Percentiles rank a stretch among this genome's conserved stretches.
Evolutionary conservation across 2,888 invertebrate species (phyloP).

Genomic region (Lasius platythorax): DNA sequence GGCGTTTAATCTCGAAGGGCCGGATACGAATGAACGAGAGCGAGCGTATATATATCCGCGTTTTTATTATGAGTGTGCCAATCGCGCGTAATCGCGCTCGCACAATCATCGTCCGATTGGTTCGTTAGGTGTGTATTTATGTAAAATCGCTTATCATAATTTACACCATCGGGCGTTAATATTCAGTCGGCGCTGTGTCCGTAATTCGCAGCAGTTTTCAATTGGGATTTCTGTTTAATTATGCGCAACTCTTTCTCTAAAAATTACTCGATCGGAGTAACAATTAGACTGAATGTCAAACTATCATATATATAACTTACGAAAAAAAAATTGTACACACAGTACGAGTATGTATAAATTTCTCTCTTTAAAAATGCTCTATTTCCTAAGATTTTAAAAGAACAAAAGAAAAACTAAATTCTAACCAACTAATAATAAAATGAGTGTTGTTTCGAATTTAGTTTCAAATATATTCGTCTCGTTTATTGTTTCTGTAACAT

Average conservation of each 20-base stretch:
- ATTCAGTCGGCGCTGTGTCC: conserved; percentile 22
- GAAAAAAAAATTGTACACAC: not conserved
- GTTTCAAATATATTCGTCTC: not conserved
- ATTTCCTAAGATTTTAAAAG: not conserved
- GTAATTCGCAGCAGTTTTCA: conserved; percentile 54
- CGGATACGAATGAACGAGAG: conserved; percentile 10
- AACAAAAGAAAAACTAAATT: not conserved
- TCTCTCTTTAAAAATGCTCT: not conserved
- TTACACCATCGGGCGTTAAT: conserved; percentile 45
- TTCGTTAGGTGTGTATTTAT: conserved; percentile 53
- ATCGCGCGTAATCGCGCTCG: conserved; percentile 45
- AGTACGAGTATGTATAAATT: not conserved
- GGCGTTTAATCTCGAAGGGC: conserved; percentile 44
- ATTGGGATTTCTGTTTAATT: conserved; percentile 41
- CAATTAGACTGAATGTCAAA: not conserved
- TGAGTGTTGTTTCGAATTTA: not conserved
- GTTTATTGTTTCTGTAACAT: not conserved
- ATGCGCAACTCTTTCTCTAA: conserved; percentile 13
- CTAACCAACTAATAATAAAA: not conserved
- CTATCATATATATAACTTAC: conserved; percentile 7
- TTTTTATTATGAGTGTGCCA: conserved; percentile 49
- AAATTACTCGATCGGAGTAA: conserved; percentile 14
- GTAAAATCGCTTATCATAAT: conserved; percentile 58
- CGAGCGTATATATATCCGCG: not conserved
- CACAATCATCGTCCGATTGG: conserved; percentile 49